Evolutionary conservation across 2,797 vertebrate species (phyloP).

Genomic region (Gymnoscopelus microlampas): DNA sequence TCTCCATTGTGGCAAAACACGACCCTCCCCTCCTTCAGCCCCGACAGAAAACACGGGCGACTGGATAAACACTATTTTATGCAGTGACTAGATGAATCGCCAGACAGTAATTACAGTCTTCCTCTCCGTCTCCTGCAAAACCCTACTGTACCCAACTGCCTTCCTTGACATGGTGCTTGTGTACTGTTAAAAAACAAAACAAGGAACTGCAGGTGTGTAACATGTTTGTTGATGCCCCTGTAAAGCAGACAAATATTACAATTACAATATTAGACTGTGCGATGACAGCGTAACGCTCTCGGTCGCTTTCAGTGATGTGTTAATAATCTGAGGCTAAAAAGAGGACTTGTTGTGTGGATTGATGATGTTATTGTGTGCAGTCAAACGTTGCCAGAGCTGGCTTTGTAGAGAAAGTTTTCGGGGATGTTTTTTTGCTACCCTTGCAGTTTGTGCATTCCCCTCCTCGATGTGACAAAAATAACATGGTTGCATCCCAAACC

Average conservation of each 20-base stretch:
- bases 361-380: slow-evolving; percentile 68
- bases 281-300: slow-evolving; percentile 57
- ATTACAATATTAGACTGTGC: slow-evolving; percentile 62
- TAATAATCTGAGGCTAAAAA: slow-evolving; percentile 70
- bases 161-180: slow-evolving; percentile 70
- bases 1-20: slow-evolving; percentile 79
- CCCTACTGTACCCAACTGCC: slow-evolving; percentile 66
- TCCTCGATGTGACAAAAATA: slow-evolving; percentile 89
- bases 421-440: slow-evolving; percentile 72
- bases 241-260: slow-evolving; percentile 68
- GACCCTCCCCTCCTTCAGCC: slow-evolving; percentile 76
- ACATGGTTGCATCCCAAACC: slow-evolving; percentile 95
- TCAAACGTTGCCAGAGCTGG: slow-evolving; percentile 59
- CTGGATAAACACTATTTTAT: slow-evolving; percentile 88
- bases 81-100: slow-evolving; percentile 84
- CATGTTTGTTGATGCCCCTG: slow-evolving; percentile 75
- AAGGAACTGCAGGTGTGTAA: slow-evolving; percentile 78
- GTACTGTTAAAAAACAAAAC: slow-evolving; percentile 35
- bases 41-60: slow-evolving; percentile 75
- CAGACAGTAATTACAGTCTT: slow-evolving; percentile 87
- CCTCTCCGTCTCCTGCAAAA: slow-evolving; percentile 73
- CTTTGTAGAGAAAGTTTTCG: slow-evolving; percentile 68
- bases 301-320: slow-evolving; percentile 59
- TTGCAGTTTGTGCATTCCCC: slow-evolving; percentile 73
- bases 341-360: slow-evolving; percentile 67